Evolutionary conservation across 2,888 invertebrate species (phyloP).

Genomic region (Pristionchus exspectatus): DNA sequence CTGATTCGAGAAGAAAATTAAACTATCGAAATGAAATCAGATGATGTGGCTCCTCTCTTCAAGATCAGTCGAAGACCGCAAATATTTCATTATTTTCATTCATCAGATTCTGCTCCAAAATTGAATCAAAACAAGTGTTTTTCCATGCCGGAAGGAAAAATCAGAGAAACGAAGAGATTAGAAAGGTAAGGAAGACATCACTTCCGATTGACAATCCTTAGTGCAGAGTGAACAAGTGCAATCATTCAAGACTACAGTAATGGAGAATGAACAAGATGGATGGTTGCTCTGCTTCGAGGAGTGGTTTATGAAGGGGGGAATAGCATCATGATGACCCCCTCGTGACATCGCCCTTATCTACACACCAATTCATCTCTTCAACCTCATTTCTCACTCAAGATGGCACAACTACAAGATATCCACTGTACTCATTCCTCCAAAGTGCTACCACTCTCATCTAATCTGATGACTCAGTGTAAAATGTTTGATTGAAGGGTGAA

Average conservation of each 20-base stretch:
- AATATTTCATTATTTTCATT: neutral
- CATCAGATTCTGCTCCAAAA: neutral
- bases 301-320: neutral
- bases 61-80: neutral
- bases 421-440: neutral
- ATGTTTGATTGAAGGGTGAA: neutral
- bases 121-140: slow-evolving; percentile 10
- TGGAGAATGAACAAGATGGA: neutral
- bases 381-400: neutral
- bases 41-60: neutral
- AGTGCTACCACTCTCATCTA: neutral
- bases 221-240: neutral
- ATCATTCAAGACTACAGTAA: neutral
- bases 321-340: neutral
- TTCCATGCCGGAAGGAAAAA: neutral
- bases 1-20: neutral
- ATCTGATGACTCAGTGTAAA: neutral
- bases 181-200: neutral
- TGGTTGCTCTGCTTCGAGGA: neutral
- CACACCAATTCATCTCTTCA: neutral
- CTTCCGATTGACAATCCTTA: neutral
- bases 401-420: neutral
- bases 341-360: slow-evolving; percentile 16
- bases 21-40: neutral
- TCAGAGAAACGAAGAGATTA: neutral